Base-by-base conservation (phyloP, 2,888 invertebrate genomes). In the Pardosa pseudoannulata region DNA sequence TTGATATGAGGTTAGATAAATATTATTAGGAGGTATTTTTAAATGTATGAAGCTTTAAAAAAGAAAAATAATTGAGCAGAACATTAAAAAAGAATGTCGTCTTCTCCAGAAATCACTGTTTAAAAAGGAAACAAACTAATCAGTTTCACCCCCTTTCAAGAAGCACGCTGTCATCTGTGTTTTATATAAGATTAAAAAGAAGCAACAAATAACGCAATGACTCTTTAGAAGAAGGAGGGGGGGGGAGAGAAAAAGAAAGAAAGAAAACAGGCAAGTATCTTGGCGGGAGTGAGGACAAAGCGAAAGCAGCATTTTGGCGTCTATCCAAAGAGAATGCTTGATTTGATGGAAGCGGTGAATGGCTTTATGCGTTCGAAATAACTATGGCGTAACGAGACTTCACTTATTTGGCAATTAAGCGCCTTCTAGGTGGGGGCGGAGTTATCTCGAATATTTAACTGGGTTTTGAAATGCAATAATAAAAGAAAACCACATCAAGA, bases 331-430 rank as follows among this genome's bases (percentile, higher is more conserved):
- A 72, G 83, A 85, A 85, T 85, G 83, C 73, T 72, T 78, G 78
- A 85, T 85, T 85, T 85, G 83, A 85, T 78, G 73, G 56, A 56
- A 78, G 78, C 73, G 78, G 83, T 85, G 83, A 85, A 85, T 85
- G 78, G 78, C 72, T 72, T n/a, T 36, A 50, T 41, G 72, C 72
- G 83, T 83, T 83, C 65, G 78, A 83, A 78, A 85, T 85, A 85
- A 78, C 83, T 67, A 72, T 73, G 68, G 62, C 62, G 65, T 73
- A 70, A 85, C 68, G 78, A 83, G 72, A 36, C 67, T 67, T 65
- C n/a, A 67, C 83, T 73, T 41, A 73, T 78, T 85, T 73, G 83
- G 83, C 78, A 73, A 78, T 78, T 85, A 78, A 73, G 46, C 78
- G 83, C 83, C 27, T 76, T 68, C 41, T 28, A 41, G 62, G 74